Percentiles rank a stretch among this genome's conserved stretches.
These are phyloP conservation scores for Stenolophus ochropezus DNA, from an alignment of 2,888 invertebrate genomes.

Conservation along the genomic window DNA sequence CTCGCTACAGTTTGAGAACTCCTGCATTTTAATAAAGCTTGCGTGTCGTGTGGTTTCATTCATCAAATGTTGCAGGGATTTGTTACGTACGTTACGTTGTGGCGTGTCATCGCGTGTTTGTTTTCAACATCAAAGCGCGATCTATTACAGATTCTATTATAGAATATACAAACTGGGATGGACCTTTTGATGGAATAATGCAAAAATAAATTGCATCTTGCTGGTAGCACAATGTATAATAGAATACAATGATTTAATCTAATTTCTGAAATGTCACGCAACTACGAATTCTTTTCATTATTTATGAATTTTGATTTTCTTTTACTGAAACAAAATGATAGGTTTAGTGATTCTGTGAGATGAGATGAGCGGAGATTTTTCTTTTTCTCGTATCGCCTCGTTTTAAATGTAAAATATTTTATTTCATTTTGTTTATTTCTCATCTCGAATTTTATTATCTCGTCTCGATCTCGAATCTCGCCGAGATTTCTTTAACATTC, in stretches of 20 bases:
- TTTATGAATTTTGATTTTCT: no score
- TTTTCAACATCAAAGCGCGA: background rate
- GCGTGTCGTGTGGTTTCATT: constrained; percentile 34
- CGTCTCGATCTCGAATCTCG: no score
- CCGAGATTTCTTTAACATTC: no score
- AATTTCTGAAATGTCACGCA: no score
- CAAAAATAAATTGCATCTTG: background rate
- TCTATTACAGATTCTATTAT: background rate
- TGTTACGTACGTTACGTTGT: constrained; percentile 7
- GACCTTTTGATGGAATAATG: background rate
- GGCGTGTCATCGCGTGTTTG: constrained; percentile 13
- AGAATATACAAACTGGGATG: background rate
- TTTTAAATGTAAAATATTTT: no score
- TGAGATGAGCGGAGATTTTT: no score
- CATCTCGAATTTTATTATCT: no score
- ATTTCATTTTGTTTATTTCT: no score
- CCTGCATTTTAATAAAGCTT: constrained; percentile 31
- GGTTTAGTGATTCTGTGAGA: no score
- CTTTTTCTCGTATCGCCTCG: no score
- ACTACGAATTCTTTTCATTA: no score
- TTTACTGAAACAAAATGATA: no score
- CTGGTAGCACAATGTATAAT: background rate
- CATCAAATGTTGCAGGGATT: constrained; percentile 18
- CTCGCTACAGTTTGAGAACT: constrained; percentile 5
- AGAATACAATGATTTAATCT: background rate